These are phyloP conservation scores for Limonius californicus DNA, from an alignment of 1,140 invertebrate species.

Conservation along the genomic window DNA sequence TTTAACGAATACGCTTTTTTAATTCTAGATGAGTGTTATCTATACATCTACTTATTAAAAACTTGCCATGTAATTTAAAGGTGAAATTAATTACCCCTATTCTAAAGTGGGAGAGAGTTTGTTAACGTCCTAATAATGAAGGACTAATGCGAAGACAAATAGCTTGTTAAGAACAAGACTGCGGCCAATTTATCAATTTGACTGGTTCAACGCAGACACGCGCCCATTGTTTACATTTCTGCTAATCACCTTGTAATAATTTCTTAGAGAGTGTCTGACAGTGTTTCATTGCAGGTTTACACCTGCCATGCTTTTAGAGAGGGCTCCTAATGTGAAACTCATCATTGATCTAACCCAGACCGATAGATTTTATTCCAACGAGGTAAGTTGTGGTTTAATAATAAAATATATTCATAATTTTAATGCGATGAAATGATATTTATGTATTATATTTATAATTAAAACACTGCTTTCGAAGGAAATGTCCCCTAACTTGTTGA, in stretches of 20 bases:
- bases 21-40: neutral
- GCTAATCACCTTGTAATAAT: conserved; percentile 16
- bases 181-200: conserved; percentile 29
- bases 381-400: no score
- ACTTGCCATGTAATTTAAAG: conserved; percentile 9
- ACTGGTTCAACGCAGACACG: conserved; percentile 16
- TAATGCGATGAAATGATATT: no score
- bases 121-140: conserved; percentile 19
- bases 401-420: no score
- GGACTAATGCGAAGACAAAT: conserved; percentile 27
- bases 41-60: conserved; percentile 4
- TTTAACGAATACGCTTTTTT: neutral
- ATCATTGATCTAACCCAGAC: conserved; percentile 70
- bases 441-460: no score
- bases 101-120: conserved; percentile 7
- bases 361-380: conserved; percentile 57
- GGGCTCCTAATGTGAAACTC: conserved; percentile 55
- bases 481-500: no score
- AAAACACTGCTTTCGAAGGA: no score
- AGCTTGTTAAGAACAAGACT: conserved; percentile 28
- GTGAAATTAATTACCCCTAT: conserved; percentile 15
- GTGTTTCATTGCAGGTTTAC: conserved; percentile 50
- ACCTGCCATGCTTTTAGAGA: conserved; percentile 47
- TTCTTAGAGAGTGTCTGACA: conserved; percentile 1
- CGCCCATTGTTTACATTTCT: conserved; percentile 15